Percentiles rank a stretch among this genome's conserved stretches.
Evolutionary conservation across 2,888 invertebrate genomes (phyloP).

Genomic region (Papilio gigon): DNA sequence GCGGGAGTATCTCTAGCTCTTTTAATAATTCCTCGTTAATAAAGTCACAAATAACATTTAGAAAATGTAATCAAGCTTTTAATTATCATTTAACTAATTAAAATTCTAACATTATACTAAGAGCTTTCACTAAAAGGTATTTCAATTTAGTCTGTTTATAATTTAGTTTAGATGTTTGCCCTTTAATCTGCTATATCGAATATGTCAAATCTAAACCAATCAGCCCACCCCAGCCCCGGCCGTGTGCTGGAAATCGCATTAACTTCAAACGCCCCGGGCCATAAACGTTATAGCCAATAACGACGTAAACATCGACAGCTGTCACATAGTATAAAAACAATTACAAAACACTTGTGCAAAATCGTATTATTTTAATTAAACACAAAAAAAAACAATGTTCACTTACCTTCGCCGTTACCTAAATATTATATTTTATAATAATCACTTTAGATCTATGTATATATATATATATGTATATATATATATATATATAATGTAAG

Average conservation of each 20-base stretch:
- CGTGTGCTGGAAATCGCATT: conserved; percentile 18
- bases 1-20: no score
- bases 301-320: conserved; percentile 17
- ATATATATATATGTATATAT: no score
- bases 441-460: no score
- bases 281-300: conserved; percentile 22
- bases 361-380: no score
- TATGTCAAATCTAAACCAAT: conserved; percentile 17
- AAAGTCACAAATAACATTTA: no score
- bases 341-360: not conserved
- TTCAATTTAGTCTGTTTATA: conserved; percentile 10
- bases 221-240: not conserved
- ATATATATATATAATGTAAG: no score
- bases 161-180: conserved; percentile 4
- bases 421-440: no score
- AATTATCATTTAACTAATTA: not conserved
- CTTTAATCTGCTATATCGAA: conserved; percentile 8
- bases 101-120: not conserved
- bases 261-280: conserved; percentile 11
- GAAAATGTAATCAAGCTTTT: not conserved
- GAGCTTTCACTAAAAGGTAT: not conserved
- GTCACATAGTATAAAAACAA: conserved; percentile 1
- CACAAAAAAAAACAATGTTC: no score
- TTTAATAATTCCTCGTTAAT: no score
- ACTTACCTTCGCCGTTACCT: no score